Conservation (phyloP, 2,113 vertebrate genomes). For the human (Homo sapiens) region GRCh38 chr9:92303501-92304000, state of each 20-base stretch:
- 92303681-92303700: too few relatives aligned
- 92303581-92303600: background rate
- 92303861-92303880: background rate
- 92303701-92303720: too few relatives aligned
- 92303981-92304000: background rate
- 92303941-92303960: background rate
- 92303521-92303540: background rate
- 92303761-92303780: too few relatives aligned
- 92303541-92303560: background rate
- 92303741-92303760: too few relatives aligned
- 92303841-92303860: background rate
- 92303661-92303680: too few relatives aligned
- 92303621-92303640: background rate
- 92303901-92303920: background rate
- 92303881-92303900: background rate
- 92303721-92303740: too few relatives aligned
- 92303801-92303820: too few relatives aligned
- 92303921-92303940: background rate
- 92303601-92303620: conserved; percentile 10
- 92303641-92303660: background rate
- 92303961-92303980: background rate
- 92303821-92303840: background rate
- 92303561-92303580: background rate
- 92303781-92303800: too few relatives aligned
- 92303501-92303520: background rate